Conservation (phyloP, 1,140 invertebrate genomes). For the Euura lappo region DNA sequence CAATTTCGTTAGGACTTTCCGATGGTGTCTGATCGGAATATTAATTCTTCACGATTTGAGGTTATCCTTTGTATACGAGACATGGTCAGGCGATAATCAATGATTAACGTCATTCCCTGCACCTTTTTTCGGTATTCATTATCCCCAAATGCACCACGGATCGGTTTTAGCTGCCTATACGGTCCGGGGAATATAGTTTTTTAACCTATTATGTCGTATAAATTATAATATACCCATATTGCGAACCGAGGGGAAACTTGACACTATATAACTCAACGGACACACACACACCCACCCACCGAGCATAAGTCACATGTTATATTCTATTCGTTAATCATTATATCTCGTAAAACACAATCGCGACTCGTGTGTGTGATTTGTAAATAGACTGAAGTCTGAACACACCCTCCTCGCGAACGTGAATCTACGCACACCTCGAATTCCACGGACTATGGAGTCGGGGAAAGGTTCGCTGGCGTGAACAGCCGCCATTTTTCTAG, state of each 20-base stretch:
- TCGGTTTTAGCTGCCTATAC: no score
- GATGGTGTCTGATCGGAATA: neutral
- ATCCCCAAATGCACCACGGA: no score
- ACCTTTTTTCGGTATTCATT: neutral
- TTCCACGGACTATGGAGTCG: no score
- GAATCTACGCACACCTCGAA: no score
- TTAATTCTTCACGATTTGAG: neutral
- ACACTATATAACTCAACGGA: neutral
- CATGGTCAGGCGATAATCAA: neutral
- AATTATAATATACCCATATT: neutral
- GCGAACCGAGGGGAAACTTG: neutral
- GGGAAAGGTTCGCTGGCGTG: no score
- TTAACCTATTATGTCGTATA: neutral
- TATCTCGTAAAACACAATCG: neutral
- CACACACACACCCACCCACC: neutral
- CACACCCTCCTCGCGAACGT: neutral
- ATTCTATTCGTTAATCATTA: neutral
- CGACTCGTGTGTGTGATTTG: neutral
- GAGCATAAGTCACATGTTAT: neutral
- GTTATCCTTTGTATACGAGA: neutral
- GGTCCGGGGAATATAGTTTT: no score
- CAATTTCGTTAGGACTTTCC: neutral
- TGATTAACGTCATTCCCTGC: neutral
- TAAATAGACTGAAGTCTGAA: neutral
- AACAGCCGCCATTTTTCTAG: no score